Base-by-base conservation (phyloP, 2,888 invertebrate species). In the Sipha maydis region DNA sequence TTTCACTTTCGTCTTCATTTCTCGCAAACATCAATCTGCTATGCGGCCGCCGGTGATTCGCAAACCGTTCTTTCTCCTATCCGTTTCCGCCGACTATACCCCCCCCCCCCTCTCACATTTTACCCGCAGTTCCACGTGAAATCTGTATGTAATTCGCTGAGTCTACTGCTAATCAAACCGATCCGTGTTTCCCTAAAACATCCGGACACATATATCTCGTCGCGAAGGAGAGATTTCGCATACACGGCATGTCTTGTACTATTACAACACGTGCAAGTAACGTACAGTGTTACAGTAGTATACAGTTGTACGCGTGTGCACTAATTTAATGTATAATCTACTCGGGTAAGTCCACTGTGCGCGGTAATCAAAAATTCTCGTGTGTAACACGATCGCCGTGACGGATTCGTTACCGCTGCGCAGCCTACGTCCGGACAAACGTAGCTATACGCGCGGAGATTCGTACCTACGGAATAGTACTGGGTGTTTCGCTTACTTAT, bases 1-100 rank as follows among this genome's bases (percentile, higher is more conserved):
- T 88, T 88, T 88, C 88, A 88, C 88, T 88, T 88, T 88, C 85
- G 69, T 84, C 83, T 84, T 83, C 76, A 41, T 76, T 31, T 41
- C 86, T 21, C 54, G 25, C 28, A 34, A 28, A 77, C 85, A 71
- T 85, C 78, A 78, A 85, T 85, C 78, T 34, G 34, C 4, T 2
- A 73, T 75, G 78, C 34, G 4, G 28, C 69, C n/a, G 25, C 38
- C 9, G 67, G 31, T 69, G 41, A 71, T 77, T 31, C 21, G 76
- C 17, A 76, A 9, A 25, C n/a, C 71, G 28, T 71, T 56, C 56
- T 28, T 71, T 71, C 67, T n/a, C 71, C 71, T 28, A n/a, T n/a
- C 71, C 4, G 31, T 71, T 28, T 69, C 28, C 28, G 28, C 11
- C 69, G 7, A n/a, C 11, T 11, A 1, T 8, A 7, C n/a, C 69